These are phyloP conservation scores for Ceuthmochares aereus DNA, from an alignment of 2,113 vertebrate species.

Conservation along the genomic window DNA sequence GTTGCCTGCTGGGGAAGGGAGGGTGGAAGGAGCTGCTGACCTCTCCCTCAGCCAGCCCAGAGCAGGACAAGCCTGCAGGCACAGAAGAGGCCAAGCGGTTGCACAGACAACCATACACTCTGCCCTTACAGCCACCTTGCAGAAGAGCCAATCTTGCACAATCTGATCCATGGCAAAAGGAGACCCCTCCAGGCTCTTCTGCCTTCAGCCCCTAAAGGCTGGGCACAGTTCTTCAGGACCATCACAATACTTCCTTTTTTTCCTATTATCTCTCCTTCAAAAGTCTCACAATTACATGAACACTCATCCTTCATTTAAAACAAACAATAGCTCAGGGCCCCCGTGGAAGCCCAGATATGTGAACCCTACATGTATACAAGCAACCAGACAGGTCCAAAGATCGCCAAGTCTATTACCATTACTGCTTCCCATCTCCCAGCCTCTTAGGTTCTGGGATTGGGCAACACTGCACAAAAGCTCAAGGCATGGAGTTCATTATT, in stretches of 20 bases:
- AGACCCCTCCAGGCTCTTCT: not conserved
- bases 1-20: not conserved
- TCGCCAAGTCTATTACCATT: not conserved
- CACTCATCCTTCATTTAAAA: not conserved
- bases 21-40: not conserved
- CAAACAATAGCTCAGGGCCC: not conserved
- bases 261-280: not conserved
- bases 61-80: not conserved
- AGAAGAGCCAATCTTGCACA: not conserved
- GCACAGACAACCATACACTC: fast-evolving
- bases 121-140: not conserved
- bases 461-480: not conserved
- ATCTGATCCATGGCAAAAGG: not conserved
- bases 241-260: not conserved
- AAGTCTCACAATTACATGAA: not conserved
- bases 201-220: not conserved
- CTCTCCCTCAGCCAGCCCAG: not conserved
- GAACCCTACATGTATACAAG: not conserved
- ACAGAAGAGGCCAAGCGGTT: not conserved
- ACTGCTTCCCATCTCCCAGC: not conserved
- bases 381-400: not conserved
- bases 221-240: not conserved
- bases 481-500: not conserved
- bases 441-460: not conserved
- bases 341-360: not conserved